Evolutionary conservation across 2,797 vertebrate genomes (phyloP).

Genomic region (Diceros bicornis): DNA sequence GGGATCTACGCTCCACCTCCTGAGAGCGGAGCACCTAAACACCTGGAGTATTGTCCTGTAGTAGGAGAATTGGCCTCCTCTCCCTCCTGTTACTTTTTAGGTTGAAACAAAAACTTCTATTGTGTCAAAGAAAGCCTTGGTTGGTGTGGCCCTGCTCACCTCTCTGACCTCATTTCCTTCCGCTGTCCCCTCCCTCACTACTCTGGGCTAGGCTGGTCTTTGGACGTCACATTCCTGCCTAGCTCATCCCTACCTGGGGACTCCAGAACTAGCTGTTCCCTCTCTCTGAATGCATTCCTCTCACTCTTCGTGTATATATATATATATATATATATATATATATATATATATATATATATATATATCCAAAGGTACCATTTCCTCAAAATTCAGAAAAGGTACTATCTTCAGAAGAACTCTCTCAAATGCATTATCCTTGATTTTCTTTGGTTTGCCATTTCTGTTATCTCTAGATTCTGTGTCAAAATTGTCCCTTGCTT

Average conservation of each 20-base stretch:
- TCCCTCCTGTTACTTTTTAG: background rate
- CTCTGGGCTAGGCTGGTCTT: background rate
- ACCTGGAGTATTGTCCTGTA: background rate
- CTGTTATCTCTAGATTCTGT: background rate
- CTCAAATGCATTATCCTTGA: background rate
- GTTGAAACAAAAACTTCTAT: background rate
- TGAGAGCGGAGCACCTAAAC: accelerated
- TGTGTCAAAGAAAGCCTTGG: background rate
- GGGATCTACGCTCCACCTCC: accelerated
- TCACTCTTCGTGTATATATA: too few species aligned
- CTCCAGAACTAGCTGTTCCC: accelerated
- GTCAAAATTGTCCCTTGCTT: background rate
- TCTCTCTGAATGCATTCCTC: accelerated
- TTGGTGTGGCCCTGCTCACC: accelerated
- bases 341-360: too few species aligned
- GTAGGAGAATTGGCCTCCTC: too few species aligned
- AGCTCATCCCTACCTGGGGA: background rate
- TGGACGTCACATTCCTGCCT: accelerated
- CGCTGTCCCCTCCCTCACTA: accelerated
- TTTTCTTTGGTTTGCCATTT: background rate
- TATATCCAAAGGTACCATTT: background rate
- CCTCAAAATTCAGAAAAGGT: background rate
- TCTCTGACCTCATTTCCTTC: accelerated
- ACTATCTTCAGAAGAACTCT: background rate
- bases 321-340: too few species aligned